A percentile compares a stretch with the other conserved stretches of the same genome.
phyloP scores from a whole-genome alignment of 2,888 invertebrate genomes.

The Lycia hirtaria region DNA sequence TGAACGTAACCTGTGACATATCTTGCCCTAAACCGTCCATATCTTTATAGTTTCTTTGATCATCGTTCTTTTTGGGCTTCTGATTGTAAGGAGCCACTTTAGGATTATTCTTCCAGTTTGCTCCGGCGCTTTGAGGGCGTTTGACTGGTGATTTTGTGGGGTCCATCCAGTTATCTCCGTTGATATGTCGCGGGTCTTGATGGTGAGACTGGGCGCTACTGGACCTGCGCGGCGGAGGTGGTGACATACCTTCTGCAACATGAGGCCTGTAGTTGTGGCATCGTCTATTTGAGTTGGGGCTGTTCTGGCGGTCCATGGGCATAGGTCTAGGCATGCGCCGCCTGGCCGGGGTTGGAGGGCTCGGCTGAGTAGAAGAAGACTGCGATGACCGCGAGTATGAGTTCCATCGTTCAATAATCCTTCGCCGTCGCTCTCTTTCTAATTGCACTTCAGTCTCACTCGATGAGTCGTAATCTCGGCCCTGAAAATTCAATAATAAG shows the following conservation, averaged over 20 bases:
- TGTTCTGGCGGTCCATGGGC: slow-evolving; percentile 73
- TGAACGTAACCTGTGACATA: slow-evolving; percentile 77
- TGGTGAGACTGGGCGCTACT: slow-evolving; percentile 73
- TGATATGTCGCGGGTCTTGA: slow-evolving; percentile 65
- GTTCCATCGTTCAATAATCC: slow-evolving; percentile 91
- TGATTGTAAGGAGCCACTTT: slow-evolving; percentile 76
- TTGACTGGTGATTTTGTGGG: slow-evolving; percentile 75
- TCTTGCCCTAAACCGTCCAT: slow-evolving; percentile 64
- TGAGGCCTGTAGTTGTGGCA: slow-evolving; percentile 66
- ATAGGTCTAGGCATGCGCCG: slow-evolving; percentile 64
- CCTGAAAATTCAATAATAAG: slow-evolving; percentile 80
- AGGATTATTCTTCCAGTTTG: slow-evolving; percentile 76
- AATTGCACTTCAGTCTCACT: slow-evolving; percentile 90
- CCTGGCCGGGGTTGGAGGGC: slow-evolving; percentile 73
- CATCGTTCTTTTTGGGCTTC: slow-evolving; percentile 73
- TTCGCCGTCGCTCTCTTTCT: slow-evolving; percentile 88
- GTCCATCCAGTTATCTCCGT: slow-evolving; percentile 77
- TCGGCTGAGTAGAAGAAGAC: slow-evolving; percentile 67
- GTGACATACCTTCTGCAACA: slow-evolving; percentile 73
- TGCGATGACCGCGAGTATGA: slow-evolving; percentile 87
- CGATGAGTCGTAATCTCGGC: slow-evolving; percentile 92
- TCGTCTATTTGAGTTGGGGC: slow-evolving; percentile 65
- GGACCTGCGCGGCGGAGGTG: slow-evolving; percentile 71
- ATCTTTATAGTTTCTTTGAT: slow-evolving; percentile 67
- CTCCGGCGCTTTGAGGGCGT: slow-evolving; percentile 75